These are phyloP conservation scores for Tetrao urogallus DNA, from an alignment of 2,113 vertebrate genomes.

Conservation along the genomic window DNA sequence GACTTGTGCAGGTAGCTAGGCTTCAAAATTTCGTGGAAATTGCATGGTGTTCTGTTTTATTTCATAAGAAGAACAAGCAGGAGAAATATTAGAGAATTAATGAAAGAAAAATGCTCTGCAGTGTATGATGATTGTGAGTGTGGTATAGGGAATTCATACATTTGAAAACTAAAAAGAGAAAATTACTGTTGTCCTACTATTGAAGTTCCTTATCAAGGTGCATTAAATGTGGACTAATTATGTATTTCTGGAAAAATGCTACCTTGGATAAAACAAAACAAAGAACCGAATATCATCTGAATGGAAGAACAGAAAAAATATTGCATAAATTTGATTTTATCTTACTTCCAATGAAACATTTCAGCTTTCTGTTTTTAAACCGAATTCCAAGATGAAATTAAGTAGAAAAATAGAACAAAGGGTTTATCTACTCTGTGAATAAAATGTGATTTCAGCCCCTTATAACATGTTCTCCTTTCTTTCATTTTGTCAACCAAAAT, in stretches of 20 bases:
- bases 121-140: not conserved
- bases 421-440: not conserved
- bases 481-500: not conserved
- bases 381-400: not conserved
- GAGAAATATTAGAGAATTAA: not conserved
- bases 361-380: not conserved
- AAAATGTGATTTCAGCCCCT: not conserved
- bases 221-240: not conserved
- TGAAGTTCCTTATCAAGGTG: not conserved
- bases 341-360: not conserved
- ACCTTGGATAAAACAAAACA: not conserved
- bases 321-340: not conserved
- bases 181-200: not conserved
- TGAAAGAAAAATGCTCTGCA: not conserved
- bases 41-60: not conserved
- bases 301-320: not conserved
- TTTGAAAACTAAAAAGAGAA: not conserved
- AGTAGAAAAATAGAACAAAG: not conserved
- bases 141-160: not conserved
- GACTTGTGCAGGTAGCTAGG: not conserved
- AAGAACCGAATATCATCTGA: not conserved
- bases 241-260: conserved; percentile 1
- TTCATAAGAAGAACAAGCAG: not conserved
- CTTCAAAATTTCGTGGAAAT: not conserved
- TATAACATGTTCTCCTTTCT: not conserved